phyloP scores from a whole-genome alignment of 2,888 invertebrate species.

The Aspidiotus destructor region DNA sequence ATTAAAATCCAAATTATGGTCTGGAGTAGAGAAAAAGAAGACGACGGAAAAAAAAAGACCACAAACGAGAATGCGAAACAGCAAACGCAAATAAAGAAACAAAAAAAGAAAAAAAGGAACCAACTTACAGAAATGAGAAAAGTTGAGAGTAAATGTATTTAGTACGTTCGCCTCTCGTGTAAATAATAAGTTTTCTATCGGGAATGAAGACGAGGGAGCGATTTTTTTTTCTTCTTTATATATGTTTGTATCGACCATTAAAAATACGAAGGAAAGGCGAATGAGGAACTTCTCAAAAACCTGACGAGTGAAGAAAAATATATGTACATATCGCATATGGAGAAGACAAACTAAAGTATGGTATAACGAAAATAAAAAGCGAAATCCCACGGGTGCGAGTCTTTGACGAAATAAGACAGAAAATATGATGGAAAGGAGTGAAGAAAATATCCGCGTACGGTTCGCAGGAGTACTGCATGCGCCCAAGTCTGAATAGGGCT shows the following conservation, averaged over 20 bases:
- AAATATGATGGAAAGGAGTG: background rate
- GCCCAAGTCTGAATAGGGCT: too few species aligned
- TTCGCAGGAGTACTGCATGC: too few species aligned
- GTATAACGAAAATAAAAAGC: background rate
- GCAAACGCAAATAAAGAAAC: background rate
- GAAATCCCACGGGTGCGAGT: background rate
- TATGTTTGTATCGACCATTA: background rate
- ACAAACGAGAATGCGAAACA: background rate
- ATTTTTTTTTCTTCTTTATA: background rate
- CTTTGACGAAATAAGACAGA: constrained; percentile 1
- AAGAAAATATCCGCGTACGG: background rate
- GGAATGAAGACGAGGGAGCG: background rate
- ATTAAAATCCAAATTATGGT: constrained; percentile 16
- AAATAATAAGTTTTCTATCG: constrained; percentile 18
- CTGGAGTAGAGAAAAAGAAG: background rate
- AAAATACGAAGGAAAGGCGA: background rate
- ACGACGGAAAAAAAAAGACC: background rate
- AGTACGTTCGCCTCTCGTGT: constrained; percentile 11
- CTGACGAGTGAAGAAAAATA: too few species aligned
- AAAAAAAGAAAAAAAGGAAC: background rate
- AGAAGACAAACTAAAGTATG: too few species aligned
- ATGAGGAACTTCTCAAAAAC: too few species aligned
- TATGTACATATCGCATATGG: too few species aligned
- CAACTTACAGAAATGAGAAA: constrained; percentile 8
- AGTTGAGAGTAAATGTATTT: constrained; percentile 13